Conservation (phyloP, 2,113 vertebrate species). For the Syrmaticus mikado region DNA sequence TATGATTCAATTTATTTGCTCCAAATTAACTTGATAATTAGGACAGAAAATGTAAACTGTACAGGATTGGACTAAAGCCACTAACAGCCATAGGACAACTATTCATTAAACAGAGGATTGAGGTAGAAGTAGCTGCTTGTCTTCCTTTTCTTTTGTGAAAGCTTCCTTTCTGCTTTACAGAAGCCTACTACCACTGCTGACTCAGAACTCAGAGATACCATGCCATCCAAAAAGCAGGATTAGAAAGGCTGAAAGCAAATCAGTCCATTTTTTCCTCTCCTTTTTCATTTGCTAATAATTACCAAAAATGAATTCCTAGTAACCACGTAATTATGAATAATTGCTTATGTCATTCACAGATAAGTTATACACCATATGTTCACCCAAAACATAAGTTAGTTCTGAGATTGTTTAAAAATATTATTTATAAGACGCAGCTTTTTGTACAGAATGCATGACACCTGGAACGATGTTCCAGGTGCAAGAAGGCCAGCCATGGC, state of each 20-base stretch:
- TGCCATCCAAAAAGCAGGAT: not conserved
- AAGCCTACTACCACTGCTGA: not conserved
- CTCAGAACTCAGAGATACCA: not conserved
- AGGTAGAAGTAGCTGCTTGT: not conserved
- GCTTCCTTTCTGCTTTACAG: not conserved
- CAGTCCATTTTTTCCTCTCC: not conserved
- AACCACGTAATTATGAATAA: not conserved
- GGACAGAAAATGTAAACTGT: not conserved
- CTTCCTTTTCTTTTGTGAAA: not conserved
- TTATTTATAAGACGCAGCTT: not conserved
- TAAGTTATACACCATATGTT: not conserved
- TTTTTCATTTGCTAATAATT: constrained; percentile 13
- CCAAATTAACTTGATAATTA: not conserved
- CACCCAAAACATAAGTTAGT: not conserved
- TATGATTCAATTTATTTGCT: not conserved
- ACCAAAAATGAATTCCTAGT: not conserved
- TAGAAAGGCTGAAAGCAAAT: not conserved
- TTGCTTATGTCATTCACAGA: not conserved
- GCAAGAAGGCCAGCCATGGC: not conserved
- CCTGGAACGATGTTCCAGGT: not conserved
- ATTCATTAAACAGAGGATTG: not conserved
- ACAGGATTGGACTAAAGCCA: not conserved
- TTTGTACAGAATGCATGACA: not conserved
- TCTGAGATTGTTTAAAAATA: not conserved
- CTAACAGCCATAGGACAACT: not conserved